Evolutionary conservation across 2,797 vertebrate species (phyloP), one percentile per base, ranked within the genome.

Genomic region (Nannoperca australis): DNA sequence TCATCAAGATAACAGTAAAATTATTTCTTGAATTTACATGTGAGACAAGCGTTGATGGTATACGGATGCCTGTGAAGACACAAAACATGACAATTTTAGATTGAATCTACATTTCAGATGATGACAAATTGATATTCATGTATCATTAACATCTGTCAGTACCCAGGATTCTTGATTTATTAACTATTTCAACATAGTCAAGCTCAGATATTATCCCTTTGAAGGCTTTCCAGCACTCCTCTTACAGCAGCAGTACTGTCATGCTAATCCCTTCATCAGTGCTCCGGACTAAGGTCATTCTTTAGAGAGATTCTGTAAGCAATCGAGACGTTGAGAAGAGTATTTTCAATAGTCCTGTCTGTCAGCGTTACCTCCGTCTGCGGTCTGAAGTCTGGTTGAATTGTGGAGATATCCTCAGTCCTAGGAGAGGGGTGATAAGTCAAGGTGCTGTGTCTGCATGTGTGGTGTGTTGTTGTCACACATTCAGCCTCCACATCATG

Each of bases 181-280:
- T 27, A 27, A 27, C 64, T 32, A 13, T 53, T 62, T 63, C 60
- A 69, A 58, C 58, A 30, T 24, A 32, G 17, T 62, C 8, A 42
- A 64, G 40, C 40, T 22, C 38, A 45, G 24, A 56, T 68, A 59
- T 75, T 50, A 34, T 61, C 54, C 55, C 83, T 10, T 63, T 79
- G 38, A 55, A 69, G 42, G 64, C 68, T 72, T 56, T 69, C 63
- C 63, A 17, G 61, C 51, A 7, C 60, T 78, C 38, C 32, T 79
- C 12, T 68, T 50, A 60, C 51, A 75, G 70, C 77, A 49, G 71
- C 69, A 42, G 40, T 4, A 34, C 76, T 72, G 60, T 84, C 73
- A 84, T 85, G 72, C 82, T 76, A 83, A 85, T 84, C 76, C 45
- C 70, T 72, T 85, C 79, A 79, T 81, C 66, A 65, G 76, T 20